A percentile compares a stretch with the other conserved stretches of the same genome.
Evolutionary conservation across 2,113 vertebrate species (phyloP).

Genomic region (Ceyx melanurus): DNA sequence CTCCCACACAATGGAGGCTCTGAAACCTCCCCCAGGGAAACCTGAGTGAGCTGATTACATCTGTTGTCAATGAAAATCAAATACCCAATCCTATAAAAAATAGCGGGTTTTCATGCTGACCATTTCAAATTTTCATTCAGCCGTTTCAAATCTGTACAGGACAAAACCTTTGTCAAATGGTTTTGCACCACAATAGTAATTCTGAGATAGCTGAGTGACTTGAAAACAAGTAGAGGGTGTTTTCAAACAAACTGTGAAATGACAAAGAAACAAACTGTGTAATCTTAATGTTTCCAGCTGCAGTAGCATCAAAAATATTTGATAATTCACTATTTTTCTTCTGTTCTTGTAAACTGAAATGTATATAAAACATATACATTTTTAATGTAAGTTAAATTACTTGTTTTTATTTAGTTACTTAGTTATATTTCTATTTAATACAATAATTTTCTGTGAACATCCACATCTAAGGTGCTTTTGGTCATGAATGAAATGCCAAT

Average conservation of each 20-base stretch:
- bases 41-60: conserved; percentile 11
- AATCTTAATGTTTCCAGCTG: not conserved
- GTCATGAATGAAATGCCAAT: not conserved
- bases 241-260: not conserved
- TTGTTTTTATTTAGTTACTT: not conserved
- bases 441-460: not conserved
- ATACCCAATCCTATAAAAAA: not conserved
- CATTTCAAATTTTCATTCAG: not conserved
- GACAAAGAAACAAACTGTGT: not conserved
- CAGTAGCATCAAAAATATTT: not conserved
- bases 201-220: not conserved
- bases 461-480: not conserved
- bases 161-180: not conserved
- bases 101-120: not conserved
- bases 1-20: conserved; percentile 44
- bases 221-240: not conserved
- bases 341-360: conserved; percentile 22
- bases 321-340: not conserved
- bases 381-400: not conserved
- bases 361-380: not conserved
- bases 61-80: conserved; percentile 35
- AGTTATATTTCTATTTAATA: not conserved
- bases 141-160: not conserved
- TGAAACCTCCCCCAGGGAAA: conserved; percentile 22
- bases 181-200: not conserved